A percentile compares a stretch with the other conserved stretches of the same genome.
Conservation (phyloP, 2,888 invertebrate genomes). For the Meghimatium bilineatum region DNA sequence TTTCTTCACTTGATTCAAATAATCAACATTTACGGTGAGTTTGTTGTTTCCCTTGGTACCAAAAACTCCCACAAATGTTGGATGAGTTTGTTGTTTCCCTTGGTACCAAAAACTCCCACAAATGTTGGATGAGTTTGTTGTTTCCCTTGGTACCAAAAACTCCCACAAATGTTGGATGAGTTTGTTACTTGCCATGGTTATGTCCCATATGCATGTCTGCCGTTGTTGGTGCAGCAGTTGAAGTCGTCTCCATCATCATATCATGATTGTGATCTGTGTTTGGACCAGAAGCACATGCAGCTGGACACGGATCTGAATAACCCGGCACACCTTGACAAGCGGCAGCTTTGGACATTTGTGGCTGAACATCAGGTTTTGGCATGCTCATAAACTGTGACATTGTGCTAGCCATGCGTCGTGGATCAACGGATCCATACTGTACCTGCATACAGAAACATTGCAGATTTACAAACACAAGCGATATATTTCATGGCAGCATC, state of each 20-base stretch:
- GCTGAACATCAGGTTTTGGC: background rate
- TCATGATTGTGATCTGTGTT: background rate
- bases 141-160: conserved; percentile 10
- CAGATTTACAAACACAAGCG: too few species aligned
- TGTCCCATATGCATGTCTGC: background rate
- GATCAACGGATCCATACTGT: conserved; percentile 18
- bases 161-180: background rate
- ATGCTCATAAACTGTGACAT: conserved; percentile 10
- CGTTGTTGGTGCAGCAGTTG: background rate
- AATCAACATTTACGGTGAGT: too few species aligned
- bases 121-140: background rate
- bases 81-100: too few species aligned
- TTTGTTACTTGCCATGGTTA: background rate
- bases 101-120: too few species aligned
- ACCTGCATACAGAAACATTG: conserved; percentile 5
- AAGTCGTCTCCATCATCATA: background rate
- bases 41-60: too few species aligned
- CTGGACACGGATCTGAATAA: conserved; percentile 7
- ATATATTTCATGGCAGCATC: too few species aligned
- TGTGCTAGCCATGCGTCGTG: background rate
- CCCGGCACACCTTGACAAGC: conserved; percentile 1
- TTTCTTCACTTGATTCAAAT: too few species aligned
- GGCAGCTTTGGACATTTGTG: background rate
- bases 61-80: too few species aligned
- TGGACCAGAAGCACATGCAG: background rate